phyloP scores from a whole-genome alignment of 2,113 vertebrate species.

The Ceyx margarethae region DNA sequence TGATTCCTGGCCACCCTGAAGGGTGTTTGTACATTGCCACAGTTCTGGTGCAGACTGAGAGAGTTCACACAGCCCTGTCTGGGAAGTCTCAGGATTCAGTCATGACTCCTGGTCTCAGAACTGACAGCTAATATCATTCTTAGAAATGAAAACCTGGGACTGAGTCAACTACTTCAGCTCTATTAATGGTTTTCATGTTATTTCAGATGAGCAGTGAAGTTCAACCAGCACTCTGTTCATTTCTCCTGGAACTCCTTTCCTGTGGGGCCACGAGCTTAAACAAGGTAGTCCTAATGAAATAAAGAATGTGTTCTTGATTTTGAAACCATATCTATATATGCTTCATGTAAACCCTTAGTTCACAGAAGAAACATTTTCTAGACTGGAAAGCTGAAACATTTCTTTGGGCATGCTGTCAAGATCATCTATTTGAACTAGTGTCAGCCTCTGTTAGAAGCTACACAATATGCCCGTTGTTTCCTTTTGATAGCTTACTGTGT shows the following conservation, averaged over 20 bases:
- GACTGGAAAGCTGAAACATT: conserved; percentile 9
- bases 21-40: not conserved
- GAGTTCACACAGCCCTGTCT: not conserved
- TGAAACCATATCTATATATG: not conserved
- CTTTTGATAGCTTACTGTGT: not conserved
- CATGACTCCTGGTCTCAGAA: not conserved
- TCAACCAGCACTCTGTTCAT: not conserved
- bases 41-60: not conserved
- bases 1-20: not conserved
- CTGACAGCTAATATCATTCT: not conserved
- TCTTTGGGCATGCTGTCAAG: conserved; percentile 32
- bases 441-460: conserved; percentile 37
- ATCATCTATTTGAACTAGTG: conserved; percentile 31
- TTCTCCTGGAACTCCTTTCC: not conserved
- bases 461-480: conserved; percentile 8
- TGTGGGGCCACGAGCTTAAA: not conserved
- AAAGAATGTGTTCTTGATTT: not conserved
- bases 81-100: not conserved
- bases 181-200: not conserved
- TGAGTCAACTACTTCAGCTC: not conserved
- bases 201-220: not conserved
- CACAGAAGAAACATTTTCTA: conserved; percentile 4
- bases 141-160: not conserved
- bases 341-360: not conserved
- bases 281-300: not conserved